These are phyloP conservation scores for Lasioglossum calceatum DNA, from an alignment of 2,888 invertebrate species.

Conservation along the genomic window DNA sequence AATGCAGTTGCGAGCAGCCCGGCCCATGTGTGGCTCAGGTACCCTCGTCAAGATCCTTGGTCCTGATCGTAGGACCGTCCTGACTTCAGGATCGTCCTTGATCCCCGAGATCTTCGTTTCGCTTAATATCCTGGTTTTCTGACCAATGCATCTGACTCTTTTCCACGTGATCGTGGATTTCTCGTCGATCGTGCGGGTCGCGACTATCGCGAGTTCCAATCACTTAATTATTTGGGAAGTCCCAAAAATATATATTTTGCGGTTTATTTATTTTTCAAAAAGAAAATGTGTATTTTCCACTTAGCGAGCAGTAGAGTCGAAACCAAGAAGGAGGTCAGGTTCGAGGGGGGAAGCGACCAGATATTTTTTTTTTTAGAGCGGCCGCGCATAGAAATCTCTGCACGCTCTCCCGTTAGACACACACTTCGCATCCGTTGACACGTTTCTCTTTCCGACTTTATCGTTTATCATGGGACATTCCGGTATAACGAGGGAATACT, in stretches of 20 bases:
- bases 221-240: too few relatives aligned
- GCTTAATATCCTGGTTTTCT: slow-evolving; percentile 64
- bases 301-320: too few relatives aligned
- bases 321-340: background rate
- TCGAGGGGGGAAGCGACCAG: background rate
- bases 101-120: slow-evolving; percentile 68
- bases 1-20: slow-evolving; percentile 83
- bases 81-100: slow-evolving; percentile 66
- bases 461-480: slow-evolving; percentile 3
- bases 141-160: slow-evolving; percentile 64
- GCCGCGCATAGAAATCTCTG: background rate
- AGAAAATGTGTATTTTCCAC: too few relatives aligned
- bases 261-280: too few relatives aligned
- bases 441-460: slow-evolving; percentile 3
- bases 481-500: slow-evolving; percentile 15
- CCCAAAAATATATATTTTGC: too few relatives aligned
- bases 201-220: background rate
- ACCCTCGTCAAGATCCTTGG: slow-evolving; percentile 80
- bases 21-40: slow-evolving; percentile 83
- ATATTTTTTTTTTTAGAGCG: background rate
- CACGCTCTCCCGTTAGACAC: background rate
- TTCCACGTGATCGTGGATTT: slow-evolving; percentile 57
- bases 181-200: slow-evolving; percentile 56
- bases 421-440: slow-evolving; percentile 3
- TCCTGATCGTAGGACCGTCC: slow-evolving; percentile 61